Evolutionary conservation across 2,113 vertebrate species (phyloP).

Genomic region (Heterotis niloticus): DNA sequence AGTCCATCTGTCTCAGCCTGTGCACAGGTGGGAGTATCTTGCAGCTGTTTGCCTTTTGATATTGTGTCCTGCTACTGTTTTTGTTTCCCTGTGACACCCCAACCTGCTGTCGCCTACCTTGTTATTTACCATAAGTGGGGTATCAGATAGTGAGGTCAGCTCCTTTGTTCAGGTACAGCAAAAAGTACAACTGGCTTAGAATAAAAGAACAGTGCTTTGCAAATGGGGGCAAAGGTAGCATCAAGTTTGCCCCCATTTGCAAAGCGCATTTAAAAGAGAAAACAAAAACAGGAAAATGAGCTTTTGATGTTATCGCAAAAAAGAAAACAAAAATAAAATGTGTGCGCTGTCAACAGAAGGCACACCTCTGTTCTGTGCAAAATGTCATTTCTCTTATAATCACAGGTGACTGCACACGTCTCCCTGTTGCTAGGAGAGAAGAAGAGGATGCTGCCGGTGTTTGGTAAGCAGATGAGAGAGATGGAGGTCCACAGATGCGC

Average conservation of each 20-base stretch:
- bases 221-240: too few relatives aligned
- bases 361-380: background rate
- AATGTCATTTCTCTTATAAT: background rate
- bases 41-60: background rate
- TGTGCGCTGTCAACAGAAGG: background rate
- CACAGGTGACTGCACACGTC: conserved; percentile 74
- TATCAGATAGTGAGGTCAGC: too few relatives aligned
- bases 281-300: too few relatives aligned
- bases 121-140: background rate
- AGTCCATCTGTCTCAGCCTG: conserved; percentile 61
- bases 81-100: background rate
- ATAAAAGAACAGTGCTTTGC: too few relatives aligned
- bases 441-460: conserved; percentile 74
- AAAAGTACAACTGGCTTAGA: too few relatives aligned
- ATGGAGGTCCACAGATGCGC: conserved; percentile 61
- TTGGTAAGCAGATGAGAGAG: conserved; percentile 78
- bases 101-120: background rate
- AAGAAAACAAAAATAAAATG: background rate
- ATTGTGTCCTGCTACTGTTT: too few relatives aligned
- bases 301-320: too few relatives aligned
- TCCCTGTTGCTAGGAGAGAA: conserved; percentile 69
- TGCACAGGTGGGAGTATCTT: conserved; percentile 67
- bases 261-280: too few relatives aligned
- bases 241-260: too few relatives aligned
- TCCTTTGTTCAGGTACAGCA: too few relatives aligned